Conservation (phyloP, 2,113 vertebrate genomes). For the Scolopax mira region DNA sequence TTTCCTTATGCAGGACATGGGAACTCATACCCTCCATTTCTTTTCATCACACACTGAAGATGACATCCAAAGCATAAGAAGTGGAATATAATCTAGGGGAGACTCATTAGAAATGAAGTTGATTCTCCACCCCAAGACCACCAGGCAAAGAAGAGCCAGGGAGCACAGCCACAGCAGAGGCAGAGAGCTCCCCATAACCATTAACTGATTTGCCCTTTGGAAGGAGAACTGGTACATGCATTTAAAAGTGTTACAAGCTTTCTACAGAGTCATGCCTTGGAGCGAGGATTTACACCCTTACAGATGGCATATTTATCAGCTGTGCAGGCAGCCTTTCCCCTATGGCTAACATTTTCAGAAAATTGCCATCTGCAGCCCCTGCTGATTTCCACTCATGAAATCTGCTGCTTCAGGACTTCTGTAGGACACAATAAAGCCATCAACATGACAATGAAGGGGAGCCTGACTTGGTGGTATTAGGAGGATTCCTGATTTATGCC, state of each 20-base stretch:
- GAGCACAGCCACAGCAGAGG: background rate
- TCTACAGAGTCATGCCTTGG: background rate
- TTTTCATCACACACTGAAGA: background rate
- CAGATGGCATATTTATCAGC: background rate
- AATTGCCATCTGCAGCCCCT: background rate
- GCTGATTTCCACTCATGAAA: background rate
- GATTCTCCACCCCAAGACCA: background rate
- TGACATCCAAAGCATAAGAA: background rate
- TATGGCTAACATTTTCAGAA: background rate
- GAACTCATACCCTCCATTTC: background rate
- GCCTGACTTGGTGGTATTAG: background rate
- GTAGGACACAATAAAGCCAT: background rate
- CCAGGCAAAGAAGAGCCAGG: background rate
- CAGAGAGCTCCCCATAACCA: background rate
- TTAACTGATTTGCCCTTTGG: background rate
- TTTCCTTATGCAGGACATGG: background rate
- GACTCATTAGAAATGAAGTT: background rate
- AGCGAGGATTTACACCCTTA: background rate
- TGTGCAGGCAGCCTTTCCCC: background rate
- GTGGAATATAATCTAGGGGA: background rate
- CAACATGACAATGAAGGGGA: background rate
- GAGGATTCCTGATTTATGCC: background rate
- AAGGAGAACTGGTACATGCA: background rate
- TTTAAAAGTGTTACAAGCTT: background rate
- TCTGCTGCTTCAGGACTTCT: background rate